Percentiles rank a stretch among this genome's conserved stretches.
phyloP scores from a whole-genome alignment of 2,113 vertebrate genomes.

The Stegostoma tigrinum region DNA sequence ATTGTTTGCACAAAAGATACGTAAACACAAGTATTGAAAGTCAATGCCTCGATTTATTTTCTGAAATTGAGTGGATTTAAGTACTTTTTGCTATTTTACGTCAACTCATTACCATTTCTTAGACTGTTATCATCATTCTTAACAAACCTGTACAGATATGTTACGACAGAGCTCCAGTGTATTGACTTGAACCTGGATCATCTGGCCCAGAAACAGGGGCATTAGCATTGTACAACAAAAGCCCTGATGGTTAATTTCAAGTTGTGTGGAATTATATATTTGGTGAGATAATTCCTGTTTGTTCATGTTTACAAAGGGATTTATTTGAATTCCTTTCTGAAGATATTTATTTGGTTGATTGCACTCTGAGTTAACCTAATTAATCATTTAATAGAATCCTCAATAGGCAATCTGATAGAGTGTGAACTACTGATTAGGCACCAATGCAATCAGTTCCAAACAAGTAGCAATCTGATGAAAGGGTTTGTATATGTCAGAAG shows the following conservation, averaged over 20 bases:
- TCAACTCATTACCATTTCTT: no score
- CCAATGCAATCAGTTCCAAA: neutral
- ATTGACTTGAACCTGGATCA: no score
- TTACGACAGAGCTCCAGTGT: no score
- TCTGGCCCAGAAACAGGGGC: no score
- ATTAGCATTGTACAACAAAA: no score
- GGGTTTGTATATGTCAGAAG: neutral
- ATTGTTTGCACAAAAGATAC: neutral
- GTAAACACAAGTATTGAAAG: neutral
- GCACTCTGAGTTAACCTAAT: neutral
- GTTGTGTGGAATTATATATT: neutral
- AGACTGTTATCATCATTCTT: no score
- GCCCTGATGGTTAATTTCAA: no score
- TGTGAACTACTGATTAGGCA: neutral
- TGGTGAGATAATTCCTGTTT: neutral
- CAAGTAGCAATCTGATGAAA: neutral
- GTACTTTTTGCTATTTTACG: neutral
- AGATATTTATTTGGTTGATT: slow-evolving; percentile 3
- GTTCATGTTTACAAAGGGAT: neutral
- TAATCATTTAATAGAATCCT: slow-evolving; percentile 5
- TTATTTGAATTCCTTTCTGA: neutral
- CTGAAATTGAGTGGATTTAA: neutral
- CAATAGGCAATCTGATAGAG: neutral
- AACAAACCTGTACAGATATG: no score
- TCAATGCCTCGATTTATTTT: neutral